Evolutionary conservation across 2,888 invertebrate genomes (phyloP).

Genomic region (Ephialtes manifestator): DNA sequence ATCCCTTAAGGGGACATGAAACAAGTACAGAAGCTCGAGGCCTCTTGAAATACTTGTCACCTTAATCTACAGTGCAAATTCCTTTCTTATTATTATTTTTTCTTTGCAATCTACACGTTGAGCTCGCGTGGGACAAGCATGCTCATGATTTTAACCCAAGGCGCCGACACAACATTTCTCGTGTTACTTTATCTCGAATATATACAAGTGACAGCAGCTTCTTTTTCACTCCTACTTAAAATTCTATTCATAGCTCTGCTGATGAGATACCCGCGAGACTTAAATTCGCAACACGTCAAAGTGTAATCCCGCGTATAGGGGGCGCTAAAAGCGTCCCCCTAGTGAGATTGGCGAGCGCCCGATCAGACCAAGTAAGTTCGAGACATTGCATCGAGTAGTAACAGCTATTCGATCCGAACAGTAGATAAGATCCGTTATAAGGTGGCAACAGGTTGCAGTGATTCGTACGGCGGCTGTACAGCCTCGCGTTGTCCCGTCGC

Average conservation of each 20-base stretch:
- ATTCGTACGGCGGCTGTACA: constrained; percentile 8
- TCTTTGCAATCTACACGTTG: not conserved
- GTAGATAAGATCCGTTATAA: constrained; percentile 50
- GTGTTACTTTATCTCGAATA: not conserved
- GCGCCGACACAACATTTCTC: constrained; percentile 55
- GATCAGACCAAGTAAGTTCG: not conserved
- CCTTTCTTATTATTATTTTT: constrained; percentile 25
- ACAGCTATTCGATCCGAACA: constrained; percentile 31
- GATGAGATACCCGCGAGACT: not conserved
- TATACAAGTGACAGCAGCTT: constrained; percentile 4
- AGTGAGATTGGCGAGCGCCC: not conserved
- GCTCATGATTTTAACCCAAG: not conserved
- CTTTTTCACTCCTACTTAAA: constrained; percentile 5
- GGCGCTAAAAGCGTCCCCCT: not conserved
- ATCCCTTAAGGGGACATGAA: no score
- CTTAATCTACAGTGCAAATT: constrained; percentile 51
- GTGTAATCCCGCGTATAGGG: not conserved
- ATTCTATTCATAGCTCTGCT: constrained; percentile 14
- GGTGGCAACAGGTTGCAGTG: constrained; percentile 62
- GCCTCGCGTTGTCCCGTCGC: not conserved
- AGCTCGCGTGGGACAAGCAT: constrained; percentile 45
- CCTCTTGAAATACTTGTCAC: constrained; percentile 49
- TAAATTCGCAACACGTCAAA: constrained; percentile 7
- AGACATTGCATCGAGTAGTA: not conserved
- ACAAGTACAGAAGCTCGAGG: not conserved